These are phyloP conservation scores for Galbula dea DNA, from an alignment of 2,113 vertebrate genomes.

Conservation along the genomic window DNA sequence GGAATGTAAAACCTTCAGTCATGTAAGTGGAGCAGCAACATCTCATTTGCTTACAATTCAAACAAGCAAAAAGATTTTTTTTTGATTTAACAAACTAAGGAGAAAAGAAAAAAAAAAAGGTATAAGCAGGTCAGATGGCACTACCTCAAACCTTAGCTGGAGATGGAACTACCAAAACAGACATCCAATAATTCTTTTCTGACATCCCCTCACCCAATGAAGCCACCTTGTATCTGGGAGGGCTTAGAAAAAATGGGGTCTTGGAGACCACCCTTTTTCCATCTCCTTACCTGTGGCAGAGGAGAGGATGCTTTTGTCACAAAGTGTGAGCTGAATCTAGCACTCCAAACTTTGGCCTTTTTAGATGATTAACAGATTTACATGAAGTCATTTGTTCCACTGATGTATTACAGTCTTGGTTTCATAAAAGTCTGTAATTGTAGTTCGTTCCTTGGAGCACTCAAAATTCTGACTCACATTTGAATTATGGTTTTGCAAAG, in stretches of 20 bases:
- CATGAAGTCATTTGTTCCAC: neutral
- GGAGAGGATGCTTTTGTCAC: neutral
- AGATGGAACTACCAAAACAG: neutral
- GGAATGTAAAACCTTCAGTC: neutral
- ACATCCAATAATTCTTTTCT: neutral
- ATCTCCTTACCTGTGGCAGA: neutral
- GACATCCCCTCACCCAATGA: neutral
- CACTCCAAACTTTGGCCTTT: neutral
- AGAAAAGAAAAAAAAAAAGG: neutral
- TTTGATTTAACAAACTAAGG: neutral
- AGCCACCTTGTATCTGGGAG: neutral
- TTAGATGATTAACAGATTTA: neutral
- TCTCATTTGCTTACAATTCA: neutral
- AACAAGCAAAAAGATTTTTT: neutral
- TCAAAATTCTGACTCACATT: constrained; percentile 7
- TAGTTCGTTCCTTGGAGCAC: neutral
- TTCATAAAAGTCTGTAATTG: neutral
- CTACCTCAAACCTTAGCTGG: neutral
- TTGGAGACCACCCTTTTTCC: neutral
- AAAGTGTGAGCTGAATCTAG: neutral
- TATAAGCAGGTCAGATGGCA: neutral
- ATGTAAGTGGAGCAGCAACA: neutral
- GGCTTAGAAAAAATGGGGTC: neutral
- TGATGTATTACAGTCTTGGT: neutral
- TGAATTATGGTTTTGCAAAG: neutral